Evolutionary conservation across 2,113 vertebrate genomes (phyloP).

Genomic region (Xenopus borealis): DNA sequence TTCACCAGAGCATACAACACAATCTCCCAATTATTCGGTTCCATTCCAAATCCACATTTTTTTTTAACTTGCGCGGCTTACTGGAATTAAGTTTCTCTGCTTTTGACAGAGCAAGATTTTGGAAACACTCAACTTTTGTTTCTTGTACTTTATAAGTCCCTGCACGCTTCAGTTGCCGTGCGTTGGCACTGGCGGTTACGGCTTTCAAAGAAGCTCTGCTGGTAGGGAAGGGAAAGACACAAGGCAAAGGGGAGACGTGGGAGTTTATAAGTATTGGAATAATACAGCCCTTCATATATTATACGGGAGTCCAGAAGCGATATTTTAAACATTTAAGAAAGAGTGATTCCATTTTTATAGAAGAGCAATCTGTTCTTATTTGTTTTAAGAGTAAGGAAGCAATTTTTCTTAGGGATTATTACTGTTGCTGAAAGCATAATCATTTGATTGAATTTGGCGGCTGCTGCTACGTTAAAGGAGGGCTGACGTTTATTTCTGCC

Average conservation of each 20-base stretch:
- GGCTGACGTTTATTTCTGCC: no score
- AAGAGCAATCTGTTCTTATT: no score
- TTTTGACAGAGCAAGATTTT: constrained; percentile 31
- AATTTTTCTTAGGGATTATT: no score
- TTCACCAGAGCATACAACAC: background rate
- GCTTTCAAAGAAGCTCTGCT: constrained; percentile 4
- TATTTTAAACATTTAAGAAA: no score
- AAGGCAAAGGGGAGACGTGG: background rate
- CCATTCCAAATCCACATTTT: background rate
- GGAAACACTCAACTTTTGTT: constrained; percentile 35
- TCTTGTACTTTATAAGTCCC: constrained; percentile 28
- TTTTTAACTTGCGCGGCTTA: constrained; percentile 7
- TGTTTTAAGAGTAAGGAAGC: no score
- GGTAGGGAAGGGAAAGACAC: background rate
- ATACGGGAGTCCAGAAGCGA: no score
- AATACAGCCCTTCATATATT: no score
- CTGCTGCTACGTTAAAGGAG: no score
- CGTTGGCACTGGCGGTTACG: constrained; percentile 12
- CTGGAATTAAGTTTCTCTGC: constrained; percentile 22
- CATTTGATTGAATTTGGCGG: no score
- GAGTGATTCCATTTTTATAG: no score
- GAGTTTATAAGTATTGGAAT: no score
- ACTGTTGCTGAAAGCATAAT: no score
- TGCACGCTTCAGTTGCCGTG: constrained; percentile 1
- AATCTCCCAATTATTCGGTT: background rate